phyloP scores from a whole-genome alignment of 2,888 invertebrate genomes.

The Acrobasis consociella region DNA sequence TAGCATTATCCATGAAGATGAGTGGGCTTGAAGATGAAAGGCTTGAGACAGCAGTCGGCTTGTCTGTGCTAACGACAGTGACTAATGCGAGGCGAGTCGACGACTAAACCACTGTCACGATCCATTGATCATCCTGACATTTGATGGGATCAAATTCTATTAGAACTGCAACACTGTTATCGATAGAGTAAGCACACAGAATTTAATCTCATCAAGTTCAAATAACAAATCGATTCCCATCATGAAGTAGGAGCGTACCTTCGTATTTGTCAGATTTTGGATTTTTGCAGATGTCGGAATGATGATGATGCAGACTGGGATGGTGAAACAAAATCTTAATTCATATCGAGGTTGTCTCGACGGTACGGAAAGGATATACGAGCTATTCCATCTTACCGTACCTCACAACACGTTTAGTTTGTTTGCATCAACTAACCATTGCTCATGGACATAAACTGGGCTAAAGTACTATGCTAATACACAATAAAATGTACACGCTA shows the following conservation, averaged over 20 bases:
- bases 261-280: constrained; percentile 82
- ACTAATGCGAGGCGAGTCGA: constrained; percentile 63
- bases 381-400: constrained; percentile 71
- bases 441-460: constrained; percentile 69
- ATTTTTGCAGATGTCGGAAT: constrained; percentile 97
- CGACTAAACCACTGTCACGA: constrained; percentile 62
- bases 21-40: constrained; percentile 72
- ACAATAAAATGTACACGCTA: constrained; percentile 74
- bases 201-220: constrained; percentile 55
- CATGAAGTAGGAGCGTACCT: constrained; percentile 60
- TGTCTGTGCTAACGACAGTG: constrained; percentile 75
- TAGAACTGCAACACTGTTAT: constrained; percentile 31
- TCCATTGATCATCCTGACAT: constrained; percentile 64
- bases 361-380: constrained; percentile 87
- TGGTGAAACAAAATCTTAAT: constrained; percentile 95
- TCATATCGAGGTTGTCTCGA: constrained; percentile 88
- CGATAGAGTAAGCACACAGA: constrained; percentile 26
- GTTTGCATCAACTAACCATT: constrained; percentile 80
- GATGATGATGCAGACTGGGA: constrained; percentile 98
- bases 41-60: constrained; percentile 77
- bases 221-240: constrained; percentile 46
- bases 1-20: constrained; percentile 54
- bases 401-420: constrained; percentile 76
- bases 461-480: constrained; percentile 75
- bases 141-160: constrained; percentile 60